Evolutionary conservation across 1,140 invertebrate species (phyloP).

Genomic region (Matsumurasca onukii): DNA sequence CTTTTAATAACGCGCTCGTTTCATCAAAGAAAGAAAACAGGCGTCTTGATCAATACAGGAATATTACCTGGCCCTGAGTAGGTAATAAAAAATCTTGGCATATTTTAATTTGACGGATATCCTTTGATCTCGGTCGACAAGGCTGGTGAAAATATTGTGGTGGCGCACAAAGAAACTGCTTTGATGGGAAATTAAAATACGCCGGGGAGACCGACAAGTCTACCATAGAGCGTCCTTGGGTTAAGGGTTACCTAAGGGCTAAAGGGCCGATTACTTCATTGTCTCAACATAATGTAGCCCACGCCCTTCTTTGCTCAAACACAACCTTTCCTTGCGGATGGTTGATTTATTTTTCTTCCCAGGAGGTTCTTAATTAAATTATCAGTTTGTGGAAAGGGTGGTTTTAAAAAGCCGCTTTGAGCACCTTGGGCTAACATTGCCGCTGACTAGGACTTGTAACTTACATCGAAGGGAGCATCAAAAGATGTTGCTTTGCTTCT

Average conservation of each 20-base stretch:
- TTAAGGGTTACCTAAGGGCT: too few relatives aligned
- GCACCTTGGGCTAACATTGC: constrained; percentile 5
- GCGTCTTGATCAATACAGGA: too few relatives aligned
- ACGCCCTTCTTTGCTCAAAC: neutral
- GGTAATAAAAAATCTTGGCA: constrained; percentile 9
- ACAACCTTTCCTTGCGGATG: neutral
- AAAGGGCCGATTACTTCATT: constrained; percentile 5
- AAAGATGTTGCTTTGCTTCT: too few relatives aligned
- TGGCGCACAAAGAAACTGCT: neutral
- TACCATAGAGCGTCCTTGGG: neutral
- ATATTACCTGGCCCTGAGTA: constrained; percentile 1
- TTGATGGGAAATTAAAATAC: constrained; percentile 23
- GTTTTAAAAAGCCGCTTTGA: neutral
- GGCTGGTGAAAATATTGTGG: neutral
- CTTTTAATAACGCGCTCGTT: too few relatives aligned
- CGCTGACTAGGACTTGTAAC: too few relatives aligned
- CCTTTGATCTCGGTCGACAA: constrained; percentile 12
- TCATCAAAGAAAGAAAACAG: too few relatives aligned
- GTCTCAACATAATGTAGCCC: neutral
- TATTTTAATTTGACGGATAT: constrained; percentile 18
- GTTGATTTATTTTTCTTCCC: constrained; percentile 14
- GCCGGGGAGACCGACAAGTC: neutral
- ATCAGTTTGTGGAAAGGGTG: neutral
- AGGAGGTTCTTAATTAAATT: constrained; percentile 19
- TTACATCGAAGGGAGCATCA: too few relatives aligned